phyloP scores from a whole-genome alignment of 2,797 vertebrate species.

The Saxicola maurus region DNA sequence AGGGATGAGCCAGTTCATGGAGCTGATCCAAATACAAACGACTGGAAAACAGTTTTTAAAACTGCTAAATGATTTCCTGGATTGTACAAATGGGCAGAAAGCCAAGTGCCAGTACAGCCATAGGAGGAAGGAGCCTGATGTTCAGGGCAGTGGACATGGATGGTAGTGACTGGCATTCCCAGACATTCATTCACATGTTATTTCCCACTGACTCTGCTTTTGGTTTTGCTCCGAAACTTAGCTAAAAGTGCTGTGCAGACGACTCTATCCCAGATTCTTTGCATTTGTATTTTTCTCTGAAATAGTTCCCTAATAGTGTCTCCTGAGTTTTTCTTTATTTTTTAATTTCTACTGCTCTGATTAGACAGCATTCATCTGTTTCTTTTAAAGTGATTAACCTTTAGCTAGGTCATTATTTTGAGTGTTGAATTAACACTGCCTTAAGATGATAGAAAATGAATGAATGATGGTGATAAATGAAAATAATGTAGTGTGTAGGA shows the following conservation, averaged over 20 bases:
- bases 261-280: neutral
- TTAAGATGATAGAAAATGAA: neutral
- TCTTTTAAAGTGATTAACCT: neutral
- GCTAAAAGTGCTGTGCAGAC: neutral
- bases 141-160: fast-evolving
- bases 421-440: neutral
- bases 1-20: neutral
- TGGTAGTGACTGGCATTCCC: neutral
- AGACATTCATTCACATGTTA: neutral
- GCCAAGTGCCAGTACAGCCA: neutral
- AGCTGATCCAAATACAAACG: neutral
- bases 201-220: neutral
- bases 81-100: neutral
- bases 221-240: neutral
- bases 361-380: neutral
- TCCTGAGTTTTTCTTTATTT: neutral
- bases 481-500: neutral
- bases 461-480: neutral
- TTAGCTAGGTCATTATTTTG: neutral
- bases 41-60: neutral
- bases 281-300: neutral
- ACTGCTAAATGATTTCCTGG: neutral
- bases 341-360: neutral
- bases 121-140: neutral
- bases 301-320: neutral